Evolutionary conservation across 2,113 vertebrate species (phyloP), one percentile per base, ranked within the genome.

Genomic region (Melanotaenia duboulayi): DNA sequence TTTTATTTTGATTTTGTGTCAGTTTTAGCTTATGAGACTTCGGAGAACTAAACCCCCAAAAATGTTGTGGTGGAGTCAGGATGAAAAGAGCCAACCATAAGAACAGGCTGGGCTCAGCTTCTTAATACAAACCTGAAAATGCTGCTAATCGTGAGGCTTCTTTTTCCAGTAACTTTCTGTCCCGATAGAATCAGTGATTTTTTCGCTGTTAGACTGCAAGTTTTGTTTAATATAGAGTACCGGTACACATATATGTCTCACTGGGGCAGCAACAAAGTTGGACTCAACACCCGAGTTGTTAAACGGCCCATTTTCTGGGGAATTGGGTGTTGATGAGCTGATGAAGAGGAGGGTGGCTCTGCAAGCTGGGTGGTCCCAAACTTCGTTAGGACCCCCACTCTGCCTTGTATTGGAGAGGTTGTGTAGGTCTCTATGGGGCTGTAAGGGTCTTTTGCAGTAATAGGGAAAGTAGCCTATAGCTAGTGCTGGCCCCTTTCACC

Each of bases 271-370:
- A 70, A 71, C 70, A 87, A 86, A 83, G 71, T 75, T 19, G 59
- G 60, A 65, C 67, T 72, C 86, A 74, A 67, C 71, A 66, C 70
- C 24, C 8, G 49, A 87, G 55, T 72, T 88, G 86, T 90, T 91
- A 92, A 92, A 91, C 60, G 79, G 85, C 42, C 85, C 84, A 85
- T 92, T 92, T 92, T 92, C 84, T 81, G 80, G 87, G 83, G 90
- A 89, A 93, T 90, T 90, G 89, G 84, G 92, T 92, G 90, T 92
- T 93, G 90, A 91, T 93, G 90, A 92, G 82, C 92, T 92, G 92
- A 90, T 91, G 90, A 93, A 91, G 90, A 90, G 86, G 86, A 91
- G 86, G 86, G 78, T 79, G 82, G 74, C 81, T 89, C 59, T 78
- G 73, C 85, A 28, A 85, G 78, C 64, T 90, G 86, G 92, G 90